Base-by-base conservation (phyloP, 1,140 invertebrate genomes). In the Drosophila orena region DNA sequence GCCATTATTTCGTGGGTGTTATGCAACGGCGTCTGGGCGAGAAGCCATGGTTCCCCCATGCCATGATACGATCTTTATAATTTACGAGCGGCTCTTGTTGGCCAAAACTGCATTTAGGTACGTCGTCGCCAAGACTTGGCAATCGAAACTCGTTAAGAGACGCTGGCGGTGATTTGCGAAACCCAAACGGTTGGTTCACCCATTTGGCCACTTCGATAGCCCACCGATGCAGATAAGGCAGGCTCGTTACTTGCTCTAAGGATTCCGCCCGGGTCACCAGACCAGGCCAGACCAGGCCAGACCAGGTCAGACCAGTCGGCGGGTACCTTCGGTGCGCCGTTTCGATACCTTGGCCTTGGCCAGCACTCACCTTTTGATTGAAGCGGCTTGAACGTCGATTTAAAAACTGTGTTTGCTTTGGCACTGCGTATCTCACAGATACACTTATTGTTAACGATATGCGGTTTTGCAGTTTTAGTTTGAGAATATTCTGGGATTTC, bases 51-150 rank as follows among this genome's bases (percentile, higher is more conserved):
- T 22, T 14, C 4, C 30, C 27, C 14, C 7, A 20, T 8, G 10
- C 3, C 37, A 15, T 42, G 60, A 64, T 62, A 66, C 62, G 59
- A 66, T 66, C 62, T 66, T 65, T 49, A 47, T 64, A 61, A 49
- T 65, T 49, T 65, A 49, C 30, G 57, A 64, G 61, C 47, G 11
- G 47, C 47, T 30, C 47, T 50, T 30, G 47, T 4, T 4, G 43
- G 17, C 60, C 30, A 20, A 62, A 40, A 46, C 58, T 42, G 49
- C 49, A 52, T 34, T 30, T 50, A 50, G 47, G 24, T 30, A 30
- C 30, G 30, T 30, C 7, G 42, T 14, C 15, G 10, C 47, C 47
- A 20, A 52, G 49, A 52, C 49, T 52, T 35, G 49, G 30, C 49
- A 52, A 52, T 52, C 49, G 49, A 52, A 52, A 52, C 49, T 52